Conservation (phyloP, 2,888 invertebrate genomes). For the Leptopilina myrica region DNA sequence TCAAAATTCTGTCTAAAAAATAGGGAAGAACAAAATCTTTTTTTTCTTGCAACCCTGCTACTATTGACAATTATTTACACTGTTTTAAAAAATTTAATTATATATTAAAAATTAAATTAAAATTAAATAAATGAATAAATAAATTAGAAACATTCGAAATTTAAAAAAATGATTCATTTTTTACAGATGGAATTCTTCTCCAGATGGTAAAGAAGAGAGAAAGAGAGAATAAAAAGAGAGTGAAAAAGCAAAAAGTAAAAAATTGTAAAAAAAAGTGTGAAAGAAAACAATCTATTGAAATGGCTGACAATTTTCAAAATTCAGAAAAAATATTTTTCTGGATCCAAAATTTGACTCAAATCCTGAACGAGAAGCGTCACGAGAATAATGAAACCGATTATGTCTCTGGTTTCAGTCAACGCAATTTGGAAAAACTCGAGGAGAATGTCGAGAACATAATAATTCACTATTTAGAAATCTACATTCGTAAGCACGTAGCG, state of each 20-base stretch:
- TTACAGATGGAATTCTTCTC: too few species aligned
- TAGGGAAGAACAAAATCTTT: too few species aligned
- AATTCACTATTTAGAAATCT: constrained; percentile 79
- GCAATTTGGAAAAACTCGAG: constrained; percentile 65
- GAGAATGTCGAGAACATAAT: constrained; percentile 69
- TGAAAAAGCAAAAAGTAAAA: not conserved
- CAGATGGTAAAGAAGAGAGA: too few species aligned
- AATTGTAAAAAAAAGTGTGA: not conserved
- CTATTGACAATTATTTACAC: too few species aligned
- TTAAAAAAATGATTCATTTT: too few species aligned
- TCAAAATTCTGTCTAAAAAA: too few species aligned
- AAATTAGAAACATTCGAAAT: too few species aligned
- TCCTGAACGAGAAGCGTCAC: constrained; percentile 22
- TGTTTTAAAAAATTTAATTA: too few species aligned
- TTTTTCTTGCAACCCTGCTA: too few species aligned
- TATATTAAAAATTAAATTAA: too few species aligned
- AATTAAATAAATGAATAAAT: too few species aligned
- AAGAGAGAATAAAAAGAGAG: not conserved
- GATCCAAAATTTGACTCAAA: constrained; percentile 11
- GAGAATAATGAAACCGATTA: constrained; percentile 72
- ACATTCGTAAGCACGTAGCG: constrained; percentile 80
- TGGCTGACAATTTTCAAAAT: not conserved
- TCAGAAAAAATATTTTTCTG: constrained; percentile 11
- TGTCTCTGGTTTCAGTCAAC: constrained; percentile 66
- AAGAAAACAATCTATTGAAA: not conserved